phyloP scores from a whole-genome alignment of 1,140 invertebrate genomes.

The Solenopsis fugax region DNA sequence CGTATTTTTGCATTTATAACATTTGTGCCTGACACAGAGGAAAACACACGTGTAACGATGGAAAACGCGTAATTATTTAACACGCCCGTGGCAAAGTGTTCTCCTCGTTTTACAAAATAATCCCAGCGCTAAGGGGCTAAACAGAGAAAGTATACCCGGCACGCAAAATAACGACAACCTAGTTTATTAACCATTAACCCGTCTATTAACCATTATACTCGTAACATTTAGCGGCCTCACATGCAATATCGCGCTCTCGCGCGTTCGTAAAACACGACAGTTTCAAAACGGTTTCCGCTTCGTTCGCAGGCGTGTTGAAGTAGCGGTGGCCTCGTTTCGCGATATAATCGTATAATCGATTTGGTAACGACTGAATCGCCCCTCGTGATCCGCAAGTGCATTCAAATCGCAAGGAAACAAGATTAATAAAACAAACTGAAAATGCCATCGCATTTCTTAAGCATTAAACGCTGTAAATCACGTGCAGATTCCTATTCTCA shows the following conservation, averaged over 20 bases:
- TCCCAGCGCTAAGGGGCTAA: slow-evolving; percentile 5
- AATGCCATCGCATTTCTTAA: slow-evolving; percentile 5
- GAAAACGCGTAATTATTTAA: slow-evolving; percentile 26
- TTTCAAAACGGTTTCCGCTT: slow-evolving; percentile 60
- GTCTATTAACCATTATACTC: slow-evolving; percentile 54
- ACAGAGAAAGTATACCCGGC: slow-evolving; percentile 7
- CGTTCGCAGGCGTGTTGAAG: slow-evolving; percentile 40
- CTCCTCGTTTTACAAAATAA: slow-evolving; percentile 17
- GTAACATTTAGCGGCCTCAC: slow-evolving; percentile 53
- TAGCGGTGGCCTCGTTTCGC: slow-evolving; percentile 51
- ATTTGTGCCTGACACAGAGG: not conserved
- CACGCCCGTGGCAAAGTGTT: not conserved
- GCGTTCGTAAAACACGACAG: slow-evolving; percentile 60
- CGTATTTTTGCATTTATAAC: not conserved
- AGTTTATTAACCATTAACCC: slow-evolving; percentile 58
- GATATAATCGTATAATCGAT: slow-evolving; percentile 52
- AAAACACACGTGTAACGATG: not conserved
- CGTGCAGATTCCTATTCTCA: not conserved
- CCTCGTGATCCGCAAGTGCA: slow-evolving; percentile 26
- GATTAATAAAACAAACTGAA: slow-evolving; percentile 36
- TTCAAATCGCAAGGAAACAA: slow-evolving; percentile 32
- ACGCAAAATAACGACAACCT: slow-evolving; percentile 49
- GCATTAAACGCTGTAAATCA: not conserved
- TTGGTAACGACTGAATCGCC: slow-evolving; percentile 40
- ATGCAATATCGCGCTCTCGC: slow-evolving; percentile 45